A percentile compares a stretch with the other conserved stretches of the same genome.
Evolutionary conservation across 2,797 vertebrate species (phyloP).

Genomic region (Coccyzus lansbergi): DNA sequence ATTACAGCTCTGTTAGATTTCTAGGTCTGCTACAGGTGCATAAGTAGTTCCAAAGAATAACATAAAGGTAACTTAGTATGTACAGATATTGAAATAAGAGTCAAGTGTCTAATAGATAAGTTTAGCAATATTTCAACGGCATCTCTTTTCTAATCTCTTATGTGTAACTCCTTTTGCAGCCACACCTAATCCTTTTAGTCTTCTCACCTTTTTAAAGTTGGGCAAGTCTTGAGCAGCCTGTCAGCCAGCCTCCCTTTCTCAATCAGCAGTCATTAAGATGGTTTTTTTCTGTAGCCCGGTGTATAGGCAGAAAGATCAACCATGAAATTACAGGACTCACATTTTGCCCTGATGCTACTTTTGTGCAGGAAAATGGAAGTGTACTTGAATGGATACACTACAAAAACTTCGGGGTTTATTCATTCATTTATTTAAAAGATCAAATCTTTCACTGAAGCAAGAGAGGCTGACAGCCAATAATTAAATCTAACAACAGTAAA

Average conservation of each 20-base stretch:
- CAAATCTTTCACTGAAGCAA: background rate
- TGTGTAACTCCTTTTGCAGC: background rate
- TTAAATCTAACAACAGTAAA: background rate
- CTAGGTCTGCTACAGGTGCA: background rate
- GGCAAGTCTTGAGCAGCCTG: background rate
- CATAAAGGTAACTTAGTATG: background rate
- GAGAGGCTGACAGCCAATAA: background rate
- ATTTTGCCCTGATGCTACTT: background rate
- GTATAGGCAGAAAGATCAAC: background rate
- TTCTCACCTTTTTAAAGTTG: background rate
- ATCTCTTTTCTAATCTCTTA: background rate
- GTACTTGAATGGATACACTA: background rate
- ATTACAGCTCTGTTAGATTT: background rate
- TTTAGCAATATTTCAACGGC: background rate
- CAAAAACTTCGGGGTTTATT: background rate
- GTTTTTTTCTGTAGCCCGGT: background rate
- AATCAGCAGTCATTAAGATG: background rate
- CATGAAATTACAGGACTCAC: background rate
- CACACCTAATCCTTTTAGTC: background rate
- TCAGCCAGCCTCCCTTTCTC: background rate
- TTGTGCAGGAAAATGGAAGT: background rate
- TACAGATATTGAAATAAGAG: background rate
- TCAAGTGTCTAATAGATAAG: background rate
- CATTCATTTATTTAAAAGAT: background rate
- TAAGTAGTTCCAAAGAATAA: background rate